Base-by-base conservation (phyloP, 2,797 vertebrate genomes). In the Parotocinclus haroldoi region DNA sequence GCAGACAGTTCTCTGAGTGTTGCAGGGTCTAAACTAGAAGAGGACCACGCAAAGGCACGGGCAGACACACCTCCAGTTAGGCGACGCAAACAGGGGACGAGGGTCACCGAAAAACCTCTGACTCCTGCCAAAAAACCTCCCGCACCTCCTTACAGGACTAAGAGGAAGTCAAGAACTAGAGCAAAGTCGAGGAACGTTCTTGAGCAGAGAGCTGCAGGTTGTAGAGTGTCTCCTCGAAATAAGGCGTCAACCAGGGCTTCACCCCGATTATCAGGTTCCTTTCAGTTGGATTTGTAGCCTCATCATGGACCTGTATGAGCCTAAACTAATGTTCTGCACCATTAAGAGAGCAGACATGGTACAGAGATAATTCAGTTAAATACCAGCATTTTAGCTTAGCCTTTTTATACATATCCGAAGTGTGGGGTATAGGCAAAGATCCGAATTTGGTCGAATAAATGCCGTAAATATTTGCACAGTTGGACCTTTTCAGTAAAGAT, bases 381-480 rank as follows among this genome's bases (percentile, higher is more conserved):
- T 44, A 38, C 62, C 72, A 69, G 65, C 58, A 18, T 59, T 58
- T 59, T 53, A 53, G 19, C 55, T 14, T 44, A 49, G 57, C 4
- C 16, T 65, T 7, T n/a, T 58, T 58, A 64, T 53, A 40, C n/a
- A 58, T 53, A 19, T 0, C 4, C 27, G 45, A 39, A 9, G 16
- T 9, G 14, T 18, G 60, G 44, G 10, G 3, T 49, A 14, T 45
- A 46, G 17, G 49, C 49, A 48, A 42, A 38, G 46, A 58, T 10
- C 54, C 60, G 48, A 69, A 66, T 48, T 19, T 62, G 55, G 46
- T 68, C 18, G 39, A 39, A 51, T 4, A 56, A 61, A 71, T 68
- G 48, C 68, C 67, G 72, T 81, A 59, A 56, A 51, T 58, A 71
- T 82, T 81, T 83, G 79, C 80, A 81, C 78, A 75, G 71, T 67